These are phyloP conservation scores for Mesoclemmys tuberculata DNA, from an alignment of 2,113 vertebrate species.

Conservation along the genomic window DNA sequence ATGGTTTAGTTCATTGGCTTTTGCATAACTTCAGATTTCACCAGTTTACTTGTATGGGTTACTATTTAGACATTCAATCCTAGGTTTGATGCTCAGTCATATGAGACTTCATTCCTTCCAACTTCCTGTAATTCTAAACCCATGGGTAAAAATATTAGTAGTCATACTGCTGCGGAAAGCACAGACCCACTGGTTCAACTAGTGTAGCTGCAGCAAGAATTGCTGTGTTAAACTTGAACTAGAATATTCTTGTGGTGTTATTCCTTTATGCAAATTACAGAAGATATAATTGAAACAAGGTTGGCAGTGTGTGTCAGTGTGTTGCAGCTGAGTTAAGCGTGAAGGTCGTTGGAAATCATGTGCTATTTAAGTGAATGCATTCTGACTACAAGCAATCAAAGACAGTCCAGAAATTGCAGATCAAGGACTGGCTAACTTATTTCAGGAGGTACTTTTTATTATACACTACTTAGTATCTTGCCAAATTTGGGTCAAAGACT, in stretches of 20 bases:
- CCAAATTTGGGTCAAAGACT: conserved; percentile 60
- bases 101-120: conserved; percentile 86
- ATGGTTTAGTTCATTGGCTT: conserved; percentile 54
- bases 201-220: conserved; percentile 74
- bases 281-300: conserved; percentile 79
- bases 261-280: conserved; percentile 77
- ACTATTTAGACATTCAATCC: conserved; percentile 82
- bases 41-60: conserved; percentile 75
- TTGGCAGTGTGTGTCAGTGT: conserved; percentile 76
- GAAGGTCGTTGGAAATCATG: conserved; percentile 71
- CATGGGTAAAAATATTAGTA: conserved; percentile 95
- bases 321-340: conserved; percentile 73
- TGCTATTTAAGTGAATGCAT: conserved; percentile 74
- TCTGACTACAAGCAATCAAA: conserved; percentile 77
- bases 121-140: conserved; percentile 98
- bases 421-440: conserved; percentile 77
- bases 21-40: conserved; percentile 63
- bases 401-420: conserved; percentile 75
- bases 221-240: conserved; percentile 75
- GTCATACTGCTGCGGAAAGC: conserved; percentile 84
- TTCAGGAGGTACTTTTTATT: conserved; percentile 62
- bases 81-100: conserved; percentile 86
- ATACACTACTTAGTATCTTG: conserved; percentile 38
- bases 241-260: conserved; percentile 70
- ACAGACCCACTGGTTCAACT: conserved; percentile 81